Base-by-base conservation (phyloP, 2,888 invertebrate genomes). In the Gibbula magus region DNA sequence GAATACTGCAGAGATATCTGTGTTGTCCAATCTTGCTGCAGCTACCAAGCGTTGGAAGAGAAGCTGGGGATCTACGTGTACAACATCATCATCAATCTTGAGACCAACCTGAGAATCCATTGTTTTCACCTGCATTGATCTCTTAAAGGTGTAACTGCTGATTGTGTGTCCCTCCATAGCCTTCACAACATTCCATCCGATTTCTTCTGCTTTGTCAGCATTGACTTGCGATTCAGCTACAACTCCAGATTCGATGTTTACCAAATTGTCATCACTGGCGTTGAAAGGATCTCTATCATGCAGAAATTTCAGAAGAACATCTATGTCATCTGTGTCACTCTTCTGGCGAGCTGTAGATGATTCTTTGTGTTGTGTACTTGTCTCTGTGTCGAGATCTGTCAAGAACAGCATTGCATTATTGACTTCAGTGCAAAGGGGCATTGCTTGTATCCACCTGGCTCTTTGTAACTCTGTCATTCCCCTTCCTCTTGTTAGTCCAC, bases 401-500 rank as follows among this genome's bases (percentile, higher is more conserved):
- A 84, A 29, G 25, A 75, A 66, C 51, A 79, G 78, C 85, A 84
- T 81, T 22, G 84, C 79, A 25, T 56, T 20, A 73, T 83, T 84
- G 20, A 86, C 75, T 51, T 79, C 78, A 25, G 81, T 82, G 75
- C 83, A 80, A 4, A 56, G 74, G 79, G 85, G 85, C 77, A 78
- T 79, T 45, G 84, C 84, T 51, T 85, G 53, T 25, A 84, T 53
- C 81, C 81, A 84, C n/a, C 70, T 54, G 16, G 56, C 53, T 51
- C 78, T 77, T 54, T 81, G 79, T n/a, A 13, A 51, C 35, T 85
- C 85, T 35, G 73, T 32, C 78, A 85, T 80, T n/a, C 83, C 85
- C 45, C 79, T 66, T 8, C 84, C 84, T 78, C 85, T 66, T 51
- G 83, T 85, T 32, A 84, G 25, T 54, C 86, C 86, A 13, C 86